Conservation (phyloP, 2,797 vertebrate genomes). For the Uromys caudimaculatus region DNA sequence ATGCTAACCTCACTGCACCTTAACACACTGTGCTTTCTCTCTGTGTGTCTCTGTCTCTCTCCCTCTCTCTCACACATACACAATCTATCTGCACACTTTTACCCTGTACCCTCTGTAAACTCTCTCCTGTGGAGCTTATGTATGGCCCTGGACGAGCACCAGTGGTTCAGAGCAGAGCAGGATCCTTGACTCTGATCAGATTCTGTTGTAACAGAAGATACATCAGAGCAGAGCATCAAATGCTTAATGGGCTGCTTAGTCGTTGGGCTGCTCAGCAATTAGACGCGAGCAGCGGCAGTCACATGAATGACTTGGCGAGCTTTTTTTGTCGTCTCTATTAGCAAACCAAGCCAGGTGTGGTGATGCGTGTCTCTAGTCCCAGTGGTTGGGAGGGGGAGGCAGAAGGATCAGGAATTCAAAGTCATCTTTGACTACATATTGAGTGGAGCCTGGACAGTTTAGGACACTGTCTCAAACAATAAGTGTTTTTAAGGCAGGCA, state of each 20-base stretch:
- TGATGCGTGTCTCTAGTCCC: neutral
- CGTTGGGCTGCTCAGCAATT: neutral
- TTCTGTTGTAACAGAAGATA: neutral
- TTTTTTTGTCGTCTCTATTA: slow-evolving; percentile 9
- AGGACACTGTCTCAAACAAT: no score
- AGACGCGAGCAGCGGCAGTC: neutral
- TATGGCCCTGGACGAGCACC: neutral
- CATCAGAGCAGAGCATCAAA: neutral
- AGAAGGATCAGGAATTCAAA: neutral
- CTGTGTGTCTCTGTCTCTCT: neutral
- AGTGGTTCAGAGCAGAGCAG: neutral
- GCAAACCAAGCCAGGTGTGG: neutral
- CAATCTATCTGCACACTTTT: neutral
- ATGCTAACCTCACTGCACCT: neutral
- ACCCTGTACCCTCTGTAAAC: neutral
- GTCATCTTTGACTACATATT: neutral
- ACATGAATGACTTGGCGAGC: neutral
- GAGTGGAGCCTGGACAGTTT: neutral
- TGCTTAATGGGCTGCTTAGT: neutral
- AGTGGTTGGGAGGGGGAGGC: neutral
- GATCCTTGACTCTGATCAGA: neutral
- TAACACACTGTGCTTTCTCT: neutral
- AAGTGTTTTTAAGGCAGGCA: neutral
- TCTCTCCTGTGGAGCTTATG: neutral
- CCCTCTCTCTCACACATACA: no score